Conservation (phyloP, 2,797 vertebrate species). For the Sebastes cheni region DNA sequence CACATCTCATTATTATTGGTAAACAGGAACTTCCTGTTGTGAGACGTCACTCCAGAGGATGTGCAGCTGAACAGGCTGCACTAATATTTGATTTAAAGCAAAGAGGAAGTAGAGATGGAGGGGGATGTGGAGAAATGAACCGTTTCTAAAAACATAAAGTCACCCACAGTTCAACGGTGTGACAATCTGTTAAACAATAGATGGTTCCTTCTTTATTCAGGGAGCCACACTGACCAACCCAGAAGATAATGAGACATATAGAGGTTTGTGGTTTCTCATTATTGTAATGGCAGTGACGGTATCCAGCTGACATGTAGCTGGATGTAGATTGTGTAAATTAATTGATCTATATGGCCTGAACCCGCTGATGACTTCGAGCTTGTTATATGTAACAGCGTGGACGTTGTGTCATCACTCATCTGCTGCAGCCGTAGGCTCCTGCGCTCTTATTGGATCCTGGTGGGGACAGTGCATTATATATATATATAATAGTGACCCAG, state of each 20-base stretch:
- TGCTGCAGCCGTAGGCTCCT: background rate
- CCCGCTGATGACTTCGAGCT: background rate
- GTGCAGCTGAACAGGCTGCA: background rate
- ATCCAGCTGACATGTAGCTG: background rate
- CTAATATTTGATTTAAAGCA: background rate
- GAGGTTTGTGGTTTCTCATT: background rate
- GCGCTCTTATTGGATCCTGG: background rate
- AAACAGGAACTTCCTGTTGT: slow-evolving; percentile 14
- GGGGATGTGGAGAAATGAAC: slow-evolving; percentile 33
- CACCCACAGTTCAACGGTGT: background rate
- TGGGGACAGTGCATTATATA: slow-evolving; percentile 1
- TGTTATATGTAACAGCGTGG: background rate
- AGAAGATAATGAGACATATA: background rate
- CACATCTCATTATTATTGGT: background rate
- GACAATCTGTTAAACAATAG: background rate
- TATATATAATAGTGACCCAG: background rate
- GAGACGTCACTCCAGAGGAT: background rate
- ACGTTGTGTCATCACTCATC: background rate
- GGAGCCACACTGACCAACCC: background rate
- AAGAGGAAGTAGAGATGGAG: slow-evolving; percentile 19
- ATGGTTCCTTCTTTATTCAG: background rate
- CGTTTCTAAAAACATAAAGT: background rate
- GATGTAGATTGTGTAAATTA: background rate
- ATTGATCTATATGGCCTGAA: background rate
- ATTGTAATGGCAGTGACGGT: background rate